These are phyloP conservation scores for Otis tarda DNA, from an alignment of 2,113 vertebrate species.

Conservation along the genomic window DNA sequence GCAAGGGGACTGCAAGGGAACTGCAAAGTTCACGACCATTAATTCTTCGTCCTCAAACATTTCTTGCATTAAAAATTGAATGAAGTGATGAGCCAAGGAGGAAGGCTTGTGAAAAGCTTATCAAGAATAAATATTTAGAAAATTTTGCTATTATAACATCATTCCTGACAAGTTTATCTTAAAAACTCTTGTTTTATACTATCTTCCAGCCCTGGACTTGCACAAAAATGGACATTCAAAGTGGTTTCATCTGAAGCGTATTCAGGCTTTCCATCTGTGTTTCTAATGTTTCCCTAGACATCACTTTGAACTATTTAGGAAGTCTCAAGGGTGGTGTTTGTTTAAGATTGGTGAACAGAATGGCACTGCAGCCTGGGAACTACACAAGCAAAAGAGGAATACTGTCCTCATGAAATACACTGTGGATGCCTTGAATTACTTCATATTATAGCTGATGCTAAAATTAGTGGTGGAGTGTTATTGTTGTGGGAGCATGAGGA, in stretches of 20 bases:
- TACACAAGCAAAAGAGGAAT: conserved; percentile 44
- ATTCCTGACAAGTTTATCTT: conserved; percentile 49
- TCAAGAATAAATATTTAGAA: conserved; percentile 51
- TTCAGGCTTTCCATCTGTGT: conserved; percentile 29
- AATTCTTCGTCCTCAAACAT: conserved; percentile 4
- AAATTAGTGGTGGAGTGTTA: conserved; percentile 47
- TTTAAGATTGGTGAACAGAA: conserved; percentile 53
- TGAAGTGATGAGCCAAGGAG: background rate
- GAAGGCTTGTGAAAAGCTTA: conserved; percentile 30
- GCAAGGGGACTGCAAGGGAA: background rate
- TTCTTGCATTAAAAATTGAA: conserved; percentile 38
- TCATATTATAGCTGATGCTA: conserved; percentile 18
- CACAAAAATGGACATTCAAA: conserved; percentile 49
- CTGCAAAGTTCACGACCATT: background rate
- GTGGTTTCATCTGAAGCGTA: conserved; percentile 1
- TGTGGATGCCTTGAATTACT: conserved; percentile 43
- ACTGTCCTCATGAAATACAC: background rate
- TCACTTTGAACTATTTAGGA: conserved; percentile 47
- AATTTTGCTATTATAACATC: conserved; percentile 10
- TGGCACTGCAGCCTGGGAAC: conserved; percentile 49
- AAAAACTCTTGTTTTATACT: background rate
- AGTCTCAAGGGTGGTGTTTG: conserved; percentile 26
- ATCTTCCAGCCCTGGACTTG: background rate
- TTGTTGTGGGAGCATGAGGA: background rate
- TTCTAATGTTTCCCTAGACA: conserved; percentile 53